These are phyloP conservation scores for Melanotaenia pygmaea DNA, from an alignment of 2,797 vertebrate genomes.

Conservation along the genomic window DNA sequence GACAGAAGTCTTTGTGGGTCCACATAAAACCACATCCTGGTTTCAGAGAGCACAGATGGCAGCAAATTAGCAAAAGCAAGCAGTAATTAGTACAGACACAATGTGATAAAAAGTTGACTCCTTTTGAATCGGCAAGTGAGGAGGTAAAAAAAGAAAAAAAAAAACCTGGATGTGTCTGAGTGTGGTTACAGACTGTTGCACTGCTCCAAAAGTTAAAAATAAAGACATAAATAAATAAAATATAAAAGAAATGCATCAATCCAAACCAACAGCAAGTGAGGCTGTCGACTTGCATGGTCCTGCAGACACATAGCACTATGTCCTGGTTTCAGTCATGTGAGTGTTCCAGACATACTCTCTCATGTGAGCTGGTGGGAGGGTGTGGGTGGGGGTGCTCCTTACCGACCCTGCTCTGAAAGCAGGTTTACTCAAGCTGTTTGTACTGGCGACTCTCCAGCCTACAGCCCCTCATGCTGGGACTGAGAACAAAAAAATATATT, in stretches of 20 bases:
- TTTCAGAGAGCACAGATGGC: too few relatives aligned
- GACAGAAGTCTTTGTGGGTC: too few relatives aligned
- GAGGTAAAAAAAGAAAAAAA: too few relatives aligned
- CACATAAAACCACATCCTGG: too few relatives aligned
- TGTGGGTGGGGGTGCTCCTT: conserved; percentile 17
- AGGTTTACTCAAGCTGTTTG: conserved; percentile 78
- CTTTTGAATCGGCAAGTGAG: too few relatives aligned
- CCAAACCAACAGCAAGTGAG: background rate
- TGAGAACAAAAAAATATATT: conserved; percentile 34
- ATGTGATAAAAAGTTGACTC: too few relatives aligned
- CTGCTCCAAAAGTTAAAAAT: too few relatives aligned
- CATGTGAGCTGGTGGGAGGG: conserved; percentile 33
- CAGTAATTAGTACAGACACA: too few relatives aligned
- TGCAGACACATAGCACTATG: conserved; percentile 41
- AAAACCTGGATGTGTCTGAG: too few relatives aligned
- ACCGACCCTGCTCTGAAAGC: conserved; percentile 59
- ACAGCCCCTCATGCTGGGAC: conserved; percentile 46
- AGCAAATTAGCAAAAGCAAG: too few relatives aligned
- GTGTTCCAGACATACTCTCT: conserved; percentile 10
- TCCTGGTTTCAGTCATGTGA: conserved; percentile 49
- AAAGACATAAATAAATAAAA: too few relatives aligned
- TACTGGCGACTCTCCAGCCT: conserved; percentile 63
- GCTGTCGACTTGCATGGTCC: conserved; percentile 18
- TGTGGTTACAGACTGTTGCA: too few relatives aligned
- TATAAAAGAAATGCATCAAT: background rate